phyloP scores from a whole-genome alignment of 2,797 vertebrate species.

The Nothura maculosa region DNA sequence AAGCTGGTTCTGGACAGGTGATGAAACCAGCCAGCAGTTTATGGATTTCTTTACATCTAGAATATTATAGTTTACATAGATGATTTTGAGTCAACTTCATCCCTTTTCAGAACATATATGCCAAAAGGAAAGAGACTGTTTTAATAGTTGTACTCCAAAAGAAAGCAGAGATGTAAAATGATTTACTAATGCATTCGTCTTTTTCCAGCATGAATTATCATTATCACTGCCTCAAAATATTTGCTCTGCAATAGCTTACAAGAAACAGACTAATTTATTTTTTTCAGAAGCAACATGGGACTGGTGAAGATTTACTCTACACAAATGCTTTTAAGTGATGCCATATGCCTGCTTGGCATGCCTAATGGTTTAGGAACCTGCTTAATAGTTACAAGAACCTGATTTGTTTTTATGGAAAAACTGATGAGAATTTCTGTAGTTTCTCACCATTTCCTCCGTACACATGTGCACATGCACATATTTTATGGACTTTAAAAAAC shows the following conservation, averaged over 20 bases:
- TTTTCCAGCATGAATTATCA: not conserved
- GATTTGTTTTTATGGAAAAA: not conserved
- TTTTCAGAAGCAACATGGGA: not conserved
- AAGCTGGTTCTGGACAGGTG: not conserved
- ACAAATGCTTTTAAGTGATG: conserved; percentile 2
- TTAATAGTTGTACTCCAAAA: not conserved
- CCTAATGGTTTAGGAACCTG: too few relatives aligned
- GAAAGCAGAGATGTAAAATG: not conserved
- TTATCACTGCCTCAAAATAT: not conserved
- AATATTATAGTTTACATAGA: not conserved
- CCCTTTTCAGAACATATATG: not conserved
- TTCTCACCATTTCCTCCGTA: not conserved
- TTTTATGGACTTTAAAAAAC: too few relatives aligned
- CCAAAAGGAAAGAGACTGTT: not conserved
- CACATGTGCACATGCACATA: not conserved
- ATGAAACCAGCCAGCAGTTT: not conserved
- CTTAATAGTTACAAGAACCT: not conserved
- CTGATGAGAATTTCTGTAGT: not conserved
- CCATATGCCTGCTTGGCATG: not conserved
- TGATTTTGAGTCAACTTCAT: not conserved
- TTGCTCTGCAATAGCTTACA: not conserved
- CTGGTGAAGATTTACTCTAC: not conserved
- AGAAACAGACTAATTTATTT: not conserved
- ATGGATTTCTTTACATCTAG: not conserved
- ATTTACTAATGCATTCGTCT: not conserved